Percentiles rank a stretch among this genome's conserved stretches.
phyloP scores from a whole-genome alignment of 23 tunicate genomes.

The Botrylloides violaceus region DNA sequence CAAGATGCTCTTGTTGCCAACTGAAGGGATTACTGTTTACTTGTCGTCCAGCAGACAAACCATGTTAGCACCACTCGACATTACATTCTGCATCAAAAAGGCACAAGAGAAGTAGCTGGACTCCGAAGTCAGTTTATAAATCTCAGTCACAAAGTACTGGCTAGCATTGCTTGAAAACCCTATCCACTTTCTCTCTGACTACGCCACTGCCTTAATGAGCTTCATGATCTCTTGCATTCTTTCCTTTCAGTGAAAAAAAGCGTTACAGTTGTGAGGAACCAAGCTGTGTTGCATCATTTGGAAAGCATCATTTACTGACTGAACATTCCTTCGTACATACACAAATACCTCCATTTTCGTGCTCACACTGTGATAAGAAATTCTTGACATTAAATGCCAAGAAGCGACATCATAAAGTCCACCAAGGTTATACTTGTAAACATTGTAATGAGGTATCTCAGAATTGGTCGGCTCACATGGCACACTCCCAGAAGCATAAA shows the following conservation, averaged over 20 bases:
- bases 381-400: slow-evolving; percentile 2
- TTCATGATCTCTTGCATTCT: no score
- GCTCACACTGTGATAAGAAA: slow-evolving; percentile 12
- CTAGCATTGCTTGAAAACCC: no score
- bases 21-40: no score
- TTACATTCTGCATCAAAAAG: no score
- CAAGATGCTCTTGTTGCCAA: no score
- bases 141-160: no score
- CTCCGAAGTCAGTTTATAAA: no score
- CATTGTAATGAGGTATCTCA: slow-evolving; percentile 23
- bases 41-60: no score
- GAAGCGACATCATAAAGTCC: slow-evolving; percentile 28
- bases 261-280: slow-evolving; percentile 18
- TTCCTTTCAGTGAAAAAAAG: slow-evolving; percentile 7
- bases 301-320: slow-evolving; percentile 52
- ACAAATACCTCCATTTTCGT: slow-evolving; percentile 24
- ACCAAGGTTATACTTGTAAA: slow-evolving; percentile 46
- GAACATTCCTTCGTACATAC: slow-evolving; percentile 65
- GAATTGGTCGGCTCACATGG: slow-evolving; percentile 41
- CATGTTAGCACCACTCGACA: no score
- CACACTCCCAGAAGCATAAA: slow-evolving; percentile 33
- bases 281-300: slow-evolving; percentile 53
- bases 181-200: no score
- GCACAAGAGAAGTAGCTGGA: no score
- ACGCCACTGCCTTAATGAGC: not conserved